A percentile compares a stretch with the other conserved stretches of the same genome.
Conservation (phyloP, 2,113 vertebrate species). For the Embiotoca jacksoni region DNA sequence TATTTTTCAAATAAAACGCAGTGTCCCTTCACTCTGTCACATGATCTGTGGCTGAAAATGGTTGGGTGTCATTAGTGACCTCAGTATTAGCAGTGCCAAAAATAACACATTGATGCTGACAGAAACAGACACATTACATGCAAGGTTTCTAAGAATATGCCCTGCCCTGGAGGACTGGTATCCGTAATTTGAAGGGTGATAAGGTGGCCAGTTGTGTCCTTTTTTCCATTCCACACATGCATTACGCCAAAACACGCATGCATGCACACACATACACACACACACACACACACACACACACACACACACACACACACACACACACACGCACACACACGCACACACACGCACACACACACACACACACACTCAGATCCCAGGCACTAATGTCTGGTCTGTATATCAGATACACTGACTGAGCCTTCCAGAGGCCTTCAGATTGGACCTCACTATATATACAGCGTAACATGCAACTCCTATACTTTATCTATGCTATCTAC, state of each 20-base stretch:
- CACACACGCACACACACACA: background rate
- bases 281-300: slow-evolving; percentile 12
- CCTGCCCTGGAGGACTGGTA: slow-evolving; percentile 37
- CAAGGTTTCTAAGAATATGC: slow-evolving; percentile 58
- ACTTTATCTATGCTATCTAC: background rate
- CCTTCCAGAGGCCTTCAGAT: slow-evolving; percentile 30
- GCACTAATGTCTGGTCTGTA: slow-evolving; percentile 48
- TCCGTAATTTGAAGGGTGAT: slow-evolving; percentile 63
- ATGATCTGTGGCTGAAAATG: slow-evolving; percentile 46
- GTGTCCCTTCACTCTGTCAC: slow-evolving; percentile 18
- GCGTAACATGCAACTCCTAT: slow-evolving; percentile 1
- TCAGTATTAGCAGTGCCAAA: slow-evolving; percentile 61
- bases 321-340: slow-evolving; percentile 26
- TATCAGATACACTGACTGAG: slow-evolving; percentile 39
- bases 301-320: background rate
- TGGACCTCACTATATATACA: slow-evolving; percentile 22
- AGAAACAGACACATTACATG: slow-evolving; percentile 49
- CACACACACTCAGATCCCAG: slow-evolving; percentile 30
- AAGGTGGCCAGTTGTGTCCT: slow-evolving; percentile 54
- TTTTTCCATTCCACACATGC: slow-evolving; percentile 59
- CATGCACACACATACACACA: background rate
- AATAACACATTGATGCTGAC: slow-evolving; percentile 60
- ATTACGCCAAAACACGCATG: slow-evolving; percentile 34
- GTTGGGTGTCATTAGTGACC: slow-evolving; percentile 53
- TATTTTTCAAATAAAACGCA: slow-evolving; percentile 11